Conservation (phyloP, 2,797 vertebrate species). For the Echiichthys vipera region DNA sequence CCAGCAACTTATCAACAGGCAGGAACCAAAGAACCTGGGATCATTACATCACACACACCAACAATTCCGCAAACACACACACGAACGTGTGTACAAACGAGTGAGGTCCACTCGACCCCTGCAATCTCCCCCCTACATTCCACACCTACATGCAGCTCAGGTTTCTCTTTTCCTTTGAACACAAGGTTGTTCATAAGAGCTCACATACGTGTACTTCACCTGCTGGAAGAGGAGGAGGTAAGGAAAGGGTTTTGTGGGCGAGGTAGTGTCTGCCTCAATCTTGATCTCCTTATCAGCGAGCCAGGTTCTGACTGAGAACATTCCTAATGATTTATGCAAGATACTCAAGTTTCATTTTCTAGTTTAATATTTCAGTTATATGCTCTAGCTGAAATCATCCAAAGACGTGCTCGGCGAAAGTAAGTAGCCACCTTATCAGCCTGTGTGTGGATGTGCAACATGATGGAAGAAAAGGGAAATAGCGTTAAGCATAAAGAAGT, state of each 20-base stretch:
- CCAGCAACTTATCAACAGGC: slow-evolving; percentile 87
- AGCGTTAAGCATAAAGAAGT: slow-evolving; percentile 46
- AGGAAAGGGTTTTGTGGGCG: slow-evolving; percentile 33
- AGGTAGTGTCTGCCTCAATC: slow-evolving; percentile 67
- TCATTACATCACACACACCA: slow-evolving; percentile 78
- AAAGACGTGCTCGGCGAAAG: slow-evolving; percentile 42
- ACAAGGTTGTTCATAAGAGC: slow-evolving; percentile 54
- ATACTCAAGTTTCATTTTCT: slow-evolving; percentile 65
- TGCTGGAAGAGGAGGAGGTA: slow-evolving; percentile 43
- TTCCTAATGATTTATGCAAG: slow-evolving; percentile 76
- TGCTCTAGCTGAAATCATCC: slow-evolving; percentile 40
- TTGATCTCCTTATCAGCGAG: slow-evolving; percentile 68
- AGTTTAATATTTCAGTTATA: slow-evolving; percentile 65
- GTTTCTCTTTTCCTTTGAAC: slow-evolving; percentile 53
- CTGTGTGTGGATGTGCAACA: slow-evolving; percentile 45
- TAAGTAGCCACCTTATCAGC: slow-evolving; percentile 38
- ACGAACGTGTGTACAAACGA: slow-evolving; percentile 30
- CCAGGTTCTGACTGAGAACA: slow-evolving; percentile 61
- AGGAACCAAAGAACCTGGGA: slow-evolving; percentile 78
- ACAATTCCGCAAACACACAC: slow-evolving; percentile 59
- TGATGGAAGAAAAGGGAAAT: slow-evolving; percentile 55
- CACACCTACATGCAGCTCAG: slow-evolving; percentile 43
- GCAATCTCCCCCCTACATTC: slow-evolving; percentile 10
- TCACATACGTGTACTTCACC: slow-evolving; percentile 57
- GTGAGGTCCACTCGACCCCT: slow-evolving; percentile 55